Evolutionary conservation across 2,113 vertebrate genomes (phyloP).

Genomic region (Melanocharis versteri): DNA sequence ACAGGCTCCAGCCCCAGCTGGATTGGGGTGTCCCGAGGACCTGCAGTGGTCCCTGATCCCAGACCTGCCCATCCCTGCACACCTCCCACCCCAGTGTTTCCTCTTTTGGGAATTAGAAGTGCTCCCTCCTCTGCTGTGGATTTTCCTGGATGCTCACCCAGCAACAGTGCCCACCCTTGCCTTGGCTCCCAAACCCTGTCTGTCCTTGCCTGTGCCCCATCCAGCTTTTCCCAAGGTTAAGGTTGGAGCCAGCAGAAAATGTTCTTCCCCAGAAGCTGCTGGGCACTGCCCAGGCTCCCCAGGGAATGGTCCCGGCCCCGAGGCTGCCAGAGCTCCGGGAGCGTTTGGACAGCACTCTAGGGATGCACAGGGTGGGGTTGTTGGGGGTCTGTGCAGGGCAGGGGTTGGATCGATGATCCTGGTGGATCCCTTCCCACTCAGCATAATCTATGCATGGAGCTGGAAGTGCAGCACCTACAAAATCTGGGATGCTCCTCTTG

Average conservation of each 20-base stretch:
- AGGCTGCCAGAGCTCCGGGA: background rate
- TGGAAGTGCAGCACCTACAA: background rate
- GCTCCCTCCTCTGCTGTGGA: rapidly evolving
- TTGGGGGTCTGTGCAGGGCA: background rate
- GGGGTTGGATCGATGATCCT: rapidly evolving
- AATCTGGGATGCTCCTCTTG: background rate
- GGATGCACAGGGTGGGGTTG: background rate
- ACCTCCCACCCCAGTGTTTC: background rate
- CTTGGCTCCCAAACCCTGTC: background rate
- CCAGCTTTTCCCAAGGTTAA: background rate
- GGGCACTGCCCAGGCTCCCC: background rate
- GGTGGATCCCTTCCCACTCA: background rate
- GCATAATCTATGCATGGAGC: rapidly evolving
- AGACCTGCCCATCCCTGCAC: background rate
- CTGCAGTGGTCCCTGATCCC: background rate
- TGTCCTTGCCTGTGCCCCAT: background rate
- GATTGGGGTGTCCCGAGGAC: background rate
- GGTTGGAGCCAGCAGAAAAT: background rate
- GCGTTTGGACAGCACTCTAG: rapidly evolving
- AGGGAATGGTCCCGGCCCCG: background rate
- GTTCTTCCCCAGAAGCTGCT: background rate
- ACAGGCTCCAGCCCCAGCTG: background rate
- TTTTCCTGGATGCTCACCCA: background rate
- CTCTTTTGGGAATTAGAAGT: rapidly evolving
- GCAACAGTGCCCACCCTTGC: rapidly evolving